Evolutionary conservation across 2,113 vertebrate genomes (phyloP), one percentile per base, ranked within the genome.

Genomic region (Pedetes capensis): DNA sequence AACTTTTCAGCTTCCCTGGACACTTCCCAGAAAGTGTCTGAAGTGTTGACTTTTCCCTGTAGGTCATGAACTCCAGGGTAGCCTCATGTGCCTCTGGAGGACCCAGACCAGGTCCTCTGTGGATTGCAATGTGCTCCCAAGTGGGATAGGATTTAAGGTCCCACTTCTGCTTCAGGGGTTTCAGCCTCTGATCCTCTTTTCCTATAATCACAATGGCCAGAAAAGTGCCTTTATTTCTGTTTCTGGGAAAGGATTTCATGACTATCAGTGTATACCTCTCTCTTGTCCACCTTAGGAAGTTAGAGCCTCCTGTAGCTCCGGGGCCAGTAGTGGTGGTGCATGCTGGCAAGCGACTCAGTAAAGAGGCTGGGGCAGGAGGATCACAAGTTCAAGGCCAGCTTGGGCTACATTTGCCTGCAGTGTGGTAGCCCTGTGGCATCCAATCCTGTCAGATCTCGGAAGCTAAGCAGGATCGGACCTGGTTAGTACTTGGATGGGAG

Each of bases 221-320:
- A 51, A 95, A 83, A 59, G 8, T 6, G 25, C 8, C 25, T 83
- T 71, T 84, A 23, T 47, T 81, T 95, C 47, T 90, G 17, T 92
- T 88, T 82, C 63, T 93, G 42, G 37, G 34, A 47, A 85, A 88
- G 71, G 5, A 71, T 13, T 61, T 10, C 59, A 69, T 49, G n/a
- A 63, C 37, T 68, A 22, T 47, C 63, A 59, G 23, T 47, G 22
- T 44, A n/a, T 17, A 34, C 7, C 47, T 94, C 57, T 91, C 74
- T 93, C 59, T 90, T 63, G 66, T 87, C 37, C 44, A 69, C 68
- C 68, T 63, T 74, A 68, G 66, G 61, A 96, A 53, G 55, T 75
- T 72, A 55, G 66, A 82, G 51, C 34, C 22, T 69, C n/a, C n/a
- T n/a, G n/a, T n/a, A n/a, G n/a, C n/a, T n/a, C n/a, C n/a, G n/a